Evolutionary conservation across 2,113 vertebrate genomes (phyloP).

Genomic region (Ictalurus punctatus): DNA sequence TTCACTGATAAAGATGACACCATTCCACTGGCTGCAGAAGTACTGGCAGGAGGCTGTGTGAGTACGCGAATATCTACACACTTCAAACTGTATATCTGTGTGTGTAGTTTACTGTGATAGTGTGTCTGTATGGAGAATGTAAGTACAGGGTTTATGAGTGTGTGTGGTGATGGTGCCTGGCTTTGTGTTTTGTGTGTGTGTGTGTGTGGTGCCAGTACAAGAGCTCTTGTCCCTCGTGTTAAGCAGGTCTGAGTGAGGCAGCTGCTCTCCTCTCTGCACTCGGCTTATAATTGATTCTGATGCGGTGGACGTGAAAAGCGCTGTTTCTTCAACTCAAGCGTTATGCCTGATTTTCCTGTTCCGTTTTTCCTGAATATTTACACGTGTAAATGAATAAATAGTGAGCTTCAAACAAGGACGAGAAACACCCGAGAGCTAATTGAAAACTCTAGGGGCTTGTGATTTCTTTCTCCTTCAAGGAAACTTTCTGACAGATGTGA

Average conservation of each 20-base stretch:
- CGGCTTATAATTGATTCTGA: conserved; percentile 50
- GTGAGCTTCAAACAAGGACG: conserved; percentile 23
- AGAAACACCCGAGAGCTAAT: conserved; percentile 19
- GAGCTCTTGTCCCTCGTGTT: conserved; percentile 34
- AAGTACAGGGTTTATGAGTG: conserved; percentile 24
- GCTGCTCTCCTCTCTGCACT: conserved; percentile 43
- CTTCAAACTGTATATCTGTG: conserved; percentile 79
- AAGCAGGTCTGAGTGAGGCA: conserved; percentile 41
- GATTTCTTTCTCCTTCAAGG: conserved; percentile 39
- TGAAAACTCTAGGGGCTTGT: conserved; percentile 38
- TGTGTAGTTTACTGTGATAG: conserved; percentile 1
- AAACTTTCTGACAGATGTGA: conserved; percentile 44
- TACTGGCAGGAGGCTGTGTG: conserved; percentile 92
- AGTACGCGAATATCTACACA: conserved; percentile 68
- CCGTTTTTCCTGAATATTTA: conserved; percentile 46
- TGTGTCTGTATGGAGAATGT: conserved; percentile 21
- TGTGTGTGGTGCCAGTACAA: conserved; percentile 16
- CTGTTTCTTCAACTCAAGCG: conserved; percentile 48
- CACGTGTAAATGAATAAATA: conserved; percentile 45
- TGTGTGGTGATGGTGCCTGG: conserved; percentile 15
- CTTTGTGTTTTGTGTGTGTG: conserved; percentile 31
- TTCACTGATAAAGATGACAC: conserved; percentile 84
- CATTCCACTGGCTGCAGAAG: conserved; percentile 85
- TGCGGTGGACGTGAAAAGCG: conserved; percentile 46
- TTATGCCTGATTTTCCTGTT: conserved; percentile 49